These are phyloP conservation scores for Heliconius ethilla DNA, from an alignment of 2,888 invertebrate genomes.

Conservation along the genomic window DNA sequence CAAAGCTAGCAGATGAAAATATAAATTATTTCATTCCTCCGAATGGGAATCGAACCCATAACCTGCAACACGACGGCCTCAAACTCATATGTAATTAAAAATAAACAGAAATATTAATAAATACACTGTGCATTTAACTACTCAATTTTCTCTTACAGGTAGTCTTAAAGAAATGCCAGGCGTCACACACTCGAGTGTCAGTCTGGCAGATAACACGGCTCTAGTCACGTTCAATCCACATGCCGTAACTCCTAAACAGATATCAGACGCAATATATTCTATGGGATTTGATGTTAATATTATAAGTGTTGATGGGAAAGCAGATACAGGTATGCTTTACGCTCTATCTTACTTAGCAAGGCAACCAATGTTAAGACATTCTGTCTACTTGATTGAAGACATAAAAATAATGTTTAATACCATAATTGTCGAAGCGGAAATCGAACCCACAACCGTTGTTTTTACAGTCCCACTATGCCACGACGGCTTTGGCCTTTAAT, in stretches of 20 bases:
- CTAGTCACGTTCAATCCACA: slow-evolving; percentile 81
- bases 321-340: slow-evolving; percentile 20
- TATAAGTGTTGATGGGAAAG: slow-evolving; percentile 49
- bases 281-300: slow-evolving; percentile 89
- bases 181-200: slow-evolving; percentile 82
- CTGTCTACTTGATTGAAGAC: no score
- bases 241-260: slow-evolving; percentile 77
- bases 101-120: no score
- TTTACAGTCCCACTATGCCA: no score
- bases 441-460: no score
- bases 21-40: neutral
- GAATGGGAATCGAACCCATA: neutral
- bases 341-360: neutral
- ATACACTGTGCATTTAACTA: no score
- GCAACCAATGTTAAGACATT: no score
- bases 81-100: no score
- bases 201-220: slow-evolving; percentile 84
- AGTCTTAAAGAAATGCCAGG: slow-evolving; percentile 84
- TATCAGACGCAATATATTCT: slow-evolving; percentile 87
- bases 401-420: no score
- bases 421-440: no score
- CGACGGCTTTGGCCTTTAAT: no score
- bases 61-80: neutral
- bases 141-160: slow-evolving; percentile 59
- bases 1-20: neutral